Conservation (phyloP, 2,113 vertebrate species). For the Platichthys stellatus region DNA sequence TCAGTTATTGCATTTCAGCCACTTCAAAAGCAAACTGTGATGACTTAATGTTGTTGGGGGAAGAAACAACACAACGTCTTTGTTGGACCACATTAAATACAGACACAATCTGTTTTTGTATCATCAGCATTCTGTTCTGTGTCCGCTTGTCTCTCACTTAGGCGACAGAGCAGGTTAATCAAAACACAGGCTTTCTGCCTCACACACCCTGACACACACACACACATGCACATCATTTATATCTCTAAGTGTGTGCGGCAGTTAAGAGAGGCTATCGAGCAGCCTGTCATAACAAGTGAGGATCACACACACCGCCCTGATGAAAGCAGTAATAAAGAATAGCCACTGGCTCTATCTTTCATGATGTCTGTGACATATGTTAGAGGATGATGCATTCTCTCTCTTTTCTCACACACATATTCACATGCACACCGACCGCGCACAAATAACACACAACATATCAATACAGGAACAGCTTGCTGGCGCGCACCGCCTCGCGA, state of each 20-base stretch:
- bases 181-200: background rate
- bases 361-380: background rate
- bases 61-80: constrained; percentile 19
- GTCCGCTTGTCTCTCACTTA: constrained; percentile 15
- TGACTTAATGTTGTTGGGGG: constrained; percentile 15
- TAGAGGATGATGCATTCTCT: background rate
- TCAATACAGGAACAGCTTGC: constrained; percentile 34
- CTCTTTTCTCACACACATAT: background rate
- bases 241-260: background rate
- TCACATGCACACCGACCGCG: background rate
- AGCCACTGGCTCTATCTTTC: background rate
- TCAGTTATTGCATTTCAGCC: constrained; percentile 36
- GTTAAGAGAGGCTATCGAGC: constrained; percentile 26
- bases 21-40: constrained; percentile 44
- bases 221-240: background rate
- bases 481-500: background rate
- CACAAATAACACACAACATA: constrained; percentile 1
- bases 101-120: constrained; percentile 12
- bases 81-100: background rate
- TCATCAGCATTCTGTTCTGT: constrained; percentile 1
- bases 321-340: constrained; percentile 38
- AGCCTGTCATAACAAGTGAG: constrained; percentile 42
- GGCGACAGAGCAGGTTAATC: constrained; percentile 20
- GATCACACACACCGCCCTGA: constrained; percentile 21
- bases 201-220: constrained; percentile 1